Evolutionary conservation across 2,113 vertebrate species (phyloP).

Genomic region (Xiphophorus couchianus): DNA sequence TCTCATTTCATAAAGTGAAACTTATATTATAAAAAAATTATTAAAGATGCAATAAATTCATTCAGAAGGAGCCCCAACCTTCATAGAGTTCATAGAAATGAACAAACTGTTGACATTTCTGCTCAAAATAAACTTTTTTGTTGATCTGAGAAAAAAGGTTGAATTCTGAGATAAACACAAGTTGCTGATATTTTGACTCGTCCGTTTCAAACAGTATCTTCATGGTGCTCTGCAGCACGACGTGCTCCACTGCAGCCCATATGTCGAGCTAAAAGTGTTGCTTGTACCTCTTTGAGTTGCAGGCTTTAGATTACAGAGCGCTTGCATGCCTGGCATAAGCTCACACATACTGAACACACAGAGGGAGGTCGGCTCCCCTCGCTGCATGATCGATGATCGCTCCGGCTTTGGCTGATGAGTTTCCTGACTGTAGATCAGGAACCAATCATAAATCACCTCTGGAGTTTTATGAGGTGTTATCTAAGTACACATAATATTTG

Average conservation of each 20-base stretch:
- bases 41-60: too few relatives aligned
- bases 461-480: background rate
- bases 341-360: conserved; percentile 34
- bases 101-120: too few relatives aligned
- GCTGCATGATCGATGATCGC: conserved; percentile 33
- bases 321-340: conserved; percentile 45
- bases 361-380: conserved; percentile 7
- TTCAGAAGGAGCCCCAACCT: too few relatives aligned
- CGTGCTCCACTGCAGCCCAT: background rate
- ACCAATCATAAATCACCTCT: conserved; percentile 39
- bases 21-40: too few relatives aligned
- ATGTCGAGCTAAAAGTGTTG: conserved; percentile 43
- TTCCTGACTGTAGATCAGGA: conserved; percentile 34
- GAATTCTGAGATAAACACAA: background rate
- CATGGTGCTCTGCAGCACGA: background rate
- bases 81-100: too few relatives aligned
- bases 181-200: background rate
- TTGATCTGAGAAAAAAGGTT: too few relatives aligned
- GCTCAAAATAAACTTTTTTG: too few relatives aligned
- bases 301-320: conserved; percentile 47
- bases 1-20: too few relatives aligned
- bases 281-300: conserved; percentile 28
- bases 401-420: conserved; percentile 4
- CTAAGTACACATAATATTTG: background rate
- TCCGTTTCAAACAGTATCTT: too few relatives aligned